Conservation (phyloP, 2,888 invertebrate species). For the Nipponacmea schrenckii region DNA sequence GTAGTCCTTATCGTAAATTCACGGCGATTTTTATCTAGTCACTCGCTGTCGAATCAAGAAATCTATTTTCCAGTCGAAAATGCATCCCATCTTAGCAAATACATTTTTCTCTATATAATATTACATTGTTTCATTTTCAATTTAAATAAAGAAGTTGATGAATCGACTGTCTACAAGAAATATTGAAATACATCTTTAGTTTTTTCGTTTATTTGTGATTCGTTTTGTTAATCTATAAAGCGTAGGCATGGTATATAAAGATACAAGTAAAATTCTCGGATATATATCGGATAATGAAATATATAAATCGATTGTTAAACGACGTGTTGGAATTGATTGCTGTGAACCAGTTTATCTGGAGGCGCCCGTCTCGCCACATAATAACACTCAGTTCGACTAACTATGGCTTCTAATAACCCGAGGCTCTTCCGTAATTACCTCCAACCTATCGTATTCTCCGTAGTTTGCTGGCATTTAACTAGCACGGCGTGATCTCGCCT, state of each 20-base stretch:
- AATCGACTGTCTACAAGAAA: not conserved
- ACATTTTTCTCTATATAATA: too few relatives aligned
- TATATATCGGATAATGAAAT: not conserved
- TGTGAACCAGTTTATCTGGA: constrained; percentile 14
- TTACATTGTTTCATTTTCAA: too few relatives aligned
- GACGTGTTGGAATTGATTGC: constrained; percentile 19
- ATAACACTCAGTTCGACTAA: constrained; percentile 13
- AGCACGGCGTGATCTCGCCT: not conserved
- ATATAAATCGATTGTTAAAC: constrained; percentile 6
- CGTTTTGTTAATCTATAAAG: too few relatives aligned
- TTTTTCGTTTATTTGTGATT: too few relatives aligned
- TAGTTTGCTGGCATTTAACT: constrained; percentile 7
- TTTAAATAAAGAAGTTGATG: too few relatives aligned
- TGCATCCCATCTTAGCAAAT: too few relatives aligned
- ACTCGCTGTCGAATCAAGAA: not conserved
- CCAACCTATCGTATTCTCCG: constrained; percentile 3
- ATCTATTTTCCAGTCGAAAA: too few relatives aligned
- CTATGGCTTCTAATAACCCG: constrained; percentile 8
- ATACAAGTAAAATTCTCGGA: constrained; percentile 20
- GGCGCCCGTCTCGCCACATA: constrained; percentile 16
- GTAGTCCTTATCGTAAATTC: constrained; percentile 2
- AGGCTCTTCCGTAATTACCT: constrained; percentile 7
- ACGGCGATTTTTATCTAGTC: not conserved
- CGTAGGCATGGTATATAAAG: not conserved
- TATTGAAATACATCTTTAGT: too few relatives aligned